Evolutionary conservation across 2,888 invertebrate genomes (phyloP).

Genomic region (Litoditis marina): DNA sequence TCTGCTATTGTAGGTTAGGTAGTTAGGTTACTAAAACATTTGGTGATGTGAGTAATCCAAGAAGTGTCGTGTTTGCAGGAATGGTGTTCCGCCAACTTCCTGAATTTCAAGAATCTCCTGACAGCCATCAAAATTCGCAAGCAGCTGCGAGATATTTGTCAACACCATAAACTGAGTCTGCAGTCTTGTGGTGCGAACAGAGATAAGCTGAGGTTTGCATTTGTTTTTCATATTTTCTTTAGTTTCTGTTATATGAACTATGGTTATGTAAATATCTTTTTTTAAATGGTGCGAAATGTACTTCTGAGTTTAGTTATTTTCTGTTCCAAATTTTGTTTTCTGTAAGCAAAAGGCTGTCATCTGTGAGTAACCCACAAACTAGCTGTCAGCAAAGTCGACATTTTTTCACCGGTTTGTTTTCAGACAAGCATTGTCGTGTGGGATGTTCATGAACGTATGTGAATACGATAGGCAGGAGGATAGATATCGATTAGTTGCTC

Average conservation of each 20-base stretch:
- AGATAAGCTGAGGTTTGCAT: slow-evolving; percentile 27
- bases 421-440: slow-evolving; percentile 49
- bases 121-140: slow-evolving; percentile 31
- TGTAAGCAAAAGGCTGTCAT: not conserved
- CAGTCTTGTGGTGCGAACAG: slow-evolving; percentile 35
- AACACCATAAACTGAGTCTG: slow-evolving; percentile 14
- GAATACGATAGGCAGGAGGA: slow-evolving; percentile 48
- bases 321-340: too few relatives aligned
- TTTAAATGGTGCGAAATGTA: too few relatives aligned
- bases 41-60: not conserved
- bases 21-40: too few relatives aligned
- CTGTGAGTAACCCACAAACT: too few relatives aligned
- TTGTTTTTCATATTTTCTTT: not conserved
- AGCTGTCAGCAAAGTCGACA: not conserved
- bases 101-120: slow-evolving; percentile 30
- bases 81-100: slow-evolving; percentile 33
- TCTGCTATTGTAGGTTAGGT: too few relatives aligned
- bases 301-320: too few relatives aligned
- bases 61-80: slow-evolving; percentile 27
- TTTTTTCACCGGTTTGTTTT: too few relatives aligned
- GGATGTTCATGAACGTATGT: slow-evolving; percentile 53
- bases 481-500: slow-evolving; percentile 44
- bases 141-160: slow-evolving; percentile 41
- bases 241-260: slow-evolving; percentile 1
- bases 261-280: too few relatives aligned